Base-by-base conservation (phyloP, 1,140 invertebrate species). In the Leptinotarsa texana region DNA sequence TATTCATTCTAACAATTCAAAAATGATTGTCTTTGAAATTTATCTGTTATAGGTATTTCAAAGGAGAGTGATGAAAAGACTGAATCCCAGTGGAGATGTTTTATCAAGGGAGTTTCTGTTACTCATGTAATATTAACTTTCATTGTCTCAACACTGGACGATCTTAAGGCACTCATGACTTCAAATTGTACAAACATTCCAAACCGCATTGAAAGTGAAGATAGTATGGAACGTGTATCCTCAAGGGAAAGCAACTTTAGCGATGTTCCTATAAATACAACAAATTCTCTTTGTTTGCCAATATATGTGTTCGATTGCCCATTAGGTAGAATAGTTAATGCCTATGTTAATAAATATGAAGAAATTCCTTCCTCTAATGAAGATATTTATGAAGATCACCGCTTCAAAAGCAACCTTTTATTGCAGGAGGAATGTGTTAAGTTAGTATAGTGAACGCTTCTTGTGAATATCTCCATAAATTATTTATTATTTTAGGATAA, bases 221-320 rank as follows among this genome's bases (percentile, higher is more conserved):
- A 80, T 61, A 76, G 47, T 72, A 57, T 61, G 13, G 82, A 83
- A 63, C 78, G 81, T 68, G 66, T 77, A n/a, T 75, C 80, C n/a
- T 82, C 81, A 15, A 75, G 82, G 22, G 77, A 68, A 27, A 84
- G 82, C 67, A 83, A 83, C 69, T 75, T 76, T 49, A 84, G 82
- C 68, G 82, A 83, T 77, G 82, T 83, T 47, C 82, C 83, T 63
- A 82, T 84, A 57, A 82, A 83, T 74, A 69, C 73, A 3, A 72
- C 75, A n/a, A 78, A 75, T 15, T 72, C 75, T n/a, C 13, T 57
- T 57, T 57, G 51, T 57, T 57, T 57, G n/a, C 93, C 93, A 0
- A 83, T 93, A 69, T 93, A 92, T 79, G 87, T 92, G 3, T 93
- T 92, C 80, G 91, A 93, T 82, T 93, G 92, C 83, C 89, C 90